phyloP scores from a whole-genome alignment of 2,888 invertebrate genomes.

The Encarsia formosa region DNA sequence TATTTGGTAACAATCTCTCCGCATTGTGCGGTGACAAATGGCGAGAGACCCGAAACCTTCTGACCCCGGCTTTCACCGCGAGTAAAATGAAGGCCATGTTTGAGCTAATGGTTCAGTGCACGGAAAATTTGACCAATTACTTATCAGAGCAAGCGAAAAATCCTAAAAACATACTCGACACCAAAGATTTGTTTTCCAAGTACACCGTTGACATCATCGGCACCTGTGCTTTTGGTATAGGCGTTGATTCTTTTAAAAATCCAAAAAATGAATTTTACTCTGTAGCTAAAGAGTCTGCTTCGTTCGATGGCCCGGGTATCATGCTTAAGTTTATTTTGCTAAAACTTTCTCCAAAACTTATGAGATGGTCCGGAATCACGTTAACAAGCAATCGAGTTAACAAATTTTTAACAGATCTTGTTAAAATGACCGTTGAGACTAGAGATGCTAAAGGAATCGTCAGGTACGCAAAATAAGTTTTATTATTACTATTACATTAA shows the following conservation, averaged over 20 bases:
- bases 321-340: slow-evolving; percentile 4
- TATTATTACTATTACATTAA: too few relatives aligned
- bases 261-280: slow-evolving; percentile 37
- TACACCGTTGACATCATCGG: slow-evolving; percentile 50
- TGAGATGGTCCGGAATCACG: slow-evolving; percentile 6
- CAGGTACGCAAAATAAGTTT: too few relatives aligned
- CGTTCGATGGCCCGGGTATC: slow-evolving; percentile 20
- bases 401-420: slow-evolving; percentile 28
- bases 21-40: slow-evolving; percentile 44
- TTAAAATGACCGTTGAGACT: slow-evolving; percentile 20
- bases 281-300: slow-evolving; percentile 24
- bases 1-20: slow-evolving; percentile 36
- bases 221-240: slow-evolving; percentile 32
- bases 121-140: slow-evolving; percentile 45
- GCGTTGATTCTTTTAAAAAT: slow-evolving; percentile 34
- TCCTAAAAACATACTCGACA: slow-evolving; percentile 36
- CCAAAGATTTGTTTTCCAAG: slow-evolving; percentile 47
- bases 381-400: neutral
- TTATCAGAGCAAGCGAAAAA: neutral
- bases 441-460: slow-evolving; percentile 30
- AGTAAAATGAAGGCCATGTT: slow-evolving; percentile 57
- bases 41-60: slow-evolving; percentile 53
- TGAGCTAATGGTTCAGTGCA: slow-evolving; percentile 35
- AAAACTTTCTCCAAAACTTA: neutral
- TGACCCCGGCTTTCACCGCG: slow-evolving; percentile 58